These are phyloP conservation scores for Gorsachius magnificus DNA, from an alignment of 2,797 vertebrate genomes.

Conservation along the genomic window DNA sequence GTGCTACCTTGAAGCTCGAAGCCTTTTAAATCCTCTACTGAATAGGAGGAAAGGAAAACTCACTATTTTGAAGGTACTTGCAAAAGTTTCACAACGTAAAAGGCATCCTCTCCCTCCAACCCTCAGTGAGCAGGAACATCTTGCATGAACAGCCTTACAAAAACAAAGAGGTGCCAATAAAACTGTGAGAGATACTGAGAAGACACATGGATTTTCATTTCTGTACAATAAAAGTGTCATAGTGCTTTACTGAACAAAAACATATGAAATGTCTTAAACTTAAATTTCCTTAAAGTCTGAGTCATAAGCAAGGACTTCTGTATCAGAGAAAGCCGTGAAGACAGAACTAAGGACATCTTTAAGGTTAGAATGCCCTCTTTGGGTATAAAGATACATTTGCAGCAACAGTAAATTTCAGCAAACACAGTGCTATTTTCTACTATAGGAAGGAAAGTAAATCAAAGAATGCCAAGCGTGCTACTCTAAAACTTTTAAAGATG, in stretches of 20 bases:
- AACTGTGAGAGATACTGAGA: background rate
- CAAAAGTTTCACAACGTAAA: background rate
- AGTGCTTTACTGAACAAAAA: background rate
- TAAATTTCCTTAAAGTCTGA: constrained; percentile 25
- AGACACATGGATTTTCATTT: background rate
- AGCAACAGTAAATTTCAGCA: constrained; percentile 11
- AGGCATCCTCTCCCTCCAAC: background rate
- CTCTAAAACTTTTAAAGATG: background rate
- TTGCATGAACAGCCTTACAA: background rate
- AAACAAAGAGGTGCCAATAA: background rate
- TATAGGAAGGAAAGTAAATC: background rate
- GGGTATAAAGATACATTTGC: constrained; percentile 56
- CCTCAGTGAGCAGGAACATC: background rate
- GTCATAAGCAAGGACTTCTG: background rate
- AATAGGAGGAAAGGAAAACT: constrained; percentile 1
- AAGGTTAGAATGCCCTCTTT: constrained; percentile 77
- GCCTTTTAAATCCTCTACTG: constrained; percentile 13
- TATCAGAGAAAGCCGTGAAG: background rate
- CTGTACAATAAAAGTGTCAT: background rate
- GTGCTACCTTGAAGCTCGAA: constrained; percentile 1
- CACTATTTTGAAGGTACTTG: background rate
- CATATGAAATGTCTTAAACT: background rate
- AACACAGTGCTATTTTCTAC: background rate
- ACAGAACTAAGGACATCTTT: constrained; percentile 36
- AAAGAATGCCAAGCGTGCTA: background rate